Conservation (phyloP, 30 jellyfish, hydroid and myxozoan genomes). For the Cassiopea andromeda region DNA sequence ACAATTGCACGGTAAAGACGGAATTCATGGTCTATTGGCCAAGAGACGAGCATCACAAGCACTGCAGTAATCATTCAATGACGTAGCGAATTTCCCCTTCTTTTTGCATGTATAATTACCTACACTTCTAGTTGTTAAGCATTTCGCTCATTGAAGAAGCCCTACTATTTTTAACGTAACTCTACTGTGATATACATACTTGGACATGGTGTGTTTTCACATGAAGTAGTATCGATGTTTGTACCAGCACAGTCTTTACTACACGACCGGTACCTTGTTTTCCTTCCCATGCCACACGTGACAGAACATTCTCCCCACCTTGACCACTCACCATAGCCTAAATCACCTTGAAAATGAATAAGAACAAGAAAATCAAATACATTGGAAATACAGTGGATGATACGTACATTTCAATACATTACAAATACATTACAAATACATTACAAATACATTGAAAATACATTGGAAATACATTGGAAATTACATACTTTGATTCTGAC, state of each 20-base stretch:
- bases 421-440: background rate
- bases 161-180: no score
- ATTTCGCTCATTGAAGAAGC: no score
- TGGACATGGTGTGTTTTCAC: conserved; percentile 48
- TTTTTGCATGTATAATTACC: no score
- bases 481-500: conserved; percentile 34
- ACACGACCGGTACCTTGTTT: conserved; percentile 46
- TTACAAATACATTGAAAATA: background rate
- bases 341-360: conserved; percentile 16
- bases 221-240: conserved; percentile 20
- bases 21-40: no score
- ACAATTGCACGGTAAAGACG: no score
- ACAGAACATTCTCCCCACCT: conserved; percentile 62
- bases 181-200: conserved; percentile 9
- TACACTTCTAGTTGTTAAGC: no score
- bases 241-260: conserved; percentile 32
- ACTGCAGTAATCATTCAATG: no score
- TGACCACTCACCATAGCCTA: conserved; percentile 66
- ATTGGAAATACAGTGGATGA: background rate
- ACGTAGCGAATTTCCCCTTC: no score
- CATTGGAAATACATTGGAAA: background rate
- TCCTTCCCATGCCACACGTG: conserved; percentile 69
- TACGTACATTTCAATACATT: no score
- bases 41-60: no score
- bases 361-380: background rate